Base-by-base conservation (phyloP, 2,888 invertebrate genomes). In the Norana najaformis region DNA sequence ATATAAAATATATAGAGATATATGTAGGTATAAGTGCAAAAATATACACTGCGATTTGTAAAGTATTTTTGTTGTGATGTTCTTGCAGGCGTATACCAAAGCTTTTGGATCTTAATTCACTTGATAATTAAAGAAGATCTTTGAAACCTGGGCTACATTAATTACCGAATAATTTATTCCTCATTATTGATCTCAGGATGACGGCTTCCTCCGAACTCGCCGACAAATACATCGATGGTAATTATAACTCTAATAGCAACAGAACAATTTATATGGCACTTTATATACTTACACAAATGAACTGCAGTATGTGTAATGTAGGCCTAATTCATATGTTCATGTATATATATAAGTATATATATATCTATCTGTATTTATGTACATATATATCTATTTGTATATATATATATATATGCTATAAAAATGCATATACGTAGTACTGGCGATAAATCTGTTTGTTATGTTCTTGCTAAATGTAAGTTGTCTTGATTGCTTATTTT, bases 201-300 rank as follows among this genome's bases (percentile, higher is more conserved):
- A 69, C 69, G 69, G 69, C 69, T 69, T 69, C 69, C 30, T 69
- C 69, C 8, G 34, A 89, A 18, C 69, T 69, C 35, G 53, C 89
- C 36, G 69, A 89, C 89, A 34, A 35, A 35, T 89, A 37, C 37
- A 89, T 89, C 53, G 89, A 69, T 18, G 34, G 89, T 36, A 14
- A 30, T 85, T 16, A 20, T 34, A 85, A 85, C 18, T 85, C 35
- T 85, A 85, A n/a, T n/a, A n/a, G n/a, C n/a, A n/a, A n/a, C n/a
- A n/a, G n/a, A n/a, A n/a, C n/a, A n/a, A n/a, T n/a, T n/a, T n/a
- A n/a, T n/a, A n/a, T n/a, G n/a, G n/a, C n/a, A n/a, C n/a, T n/a
- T 30, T n/a, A 69, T 23, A n/a, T n/a, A n/a, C n/a, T n/a, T n/a
- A 47, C 23, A 47, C 23, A 16, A 47, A 23, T 23, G 47, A 20